A percentile compares a stretch with the other conserved stretches of the same genome.
These are phyloP conservation scores for Blera fallax DNA, from an alignment of 2,888 invertebrate genomes.

Conservation along the genomic window DNA sequence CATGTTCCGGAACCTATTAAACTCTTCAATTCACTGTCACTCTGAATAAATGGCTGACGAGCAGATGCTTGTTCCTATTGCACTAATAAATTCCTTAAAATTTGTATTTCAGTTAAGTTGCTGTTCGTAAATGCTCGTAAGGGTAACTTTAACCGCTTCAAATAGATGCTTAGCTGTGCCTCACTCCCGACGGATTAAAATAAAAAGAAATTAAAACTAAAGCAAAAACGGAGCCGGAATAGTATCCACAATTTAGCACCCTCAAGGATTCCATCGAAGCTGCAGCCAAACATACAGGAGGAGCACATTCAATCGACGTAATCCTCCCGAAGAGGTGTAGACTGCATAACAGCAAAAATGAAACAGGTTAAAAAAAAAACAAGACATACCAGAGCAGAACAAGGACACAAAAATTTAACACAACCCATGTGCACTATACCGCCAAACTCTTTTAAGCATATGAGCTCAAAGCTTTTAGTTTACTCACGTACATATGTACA, in stretches of 20 bases:
- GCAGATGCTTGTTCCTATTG: neutral
- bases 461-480: too few relatives aligned
- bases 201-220: neutral
- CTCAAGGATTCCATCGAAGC: conserved; percentile 42
- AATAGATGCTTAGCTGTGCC: conserved; percentile 17
- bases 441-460: conserved; percentile 2
- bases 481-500: too few relatives aligned
- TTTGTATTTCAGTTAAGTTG: neutral
- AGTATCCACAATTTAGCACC: conserved; percentile 34
- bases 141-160: conserved; percentile 4
- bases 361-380: neutral
- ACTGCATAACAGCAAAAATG: neutral
- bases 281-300: conserved; percentile 14
- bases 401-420: conserved; percentile 40
- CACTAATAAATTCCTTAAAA: neutral
- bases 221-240: neutral
- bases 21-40: conserved; percentile 32
- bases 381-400: neutral
- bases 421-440: conserved; percentile 17
- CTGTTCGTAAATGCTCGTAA: neutral
- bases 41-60: conserved; percentile 13
- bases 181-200: neutral
- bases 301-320: conserved; percentile 27
- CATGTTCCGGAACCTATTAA: conserved; percentile 9
- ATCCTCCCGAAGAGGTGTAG: conserved; percentile 12